phyloP scores from a whole-genome alignment of 1,140 invertebrate species.

The Brachionus paranguensis region DNA sequence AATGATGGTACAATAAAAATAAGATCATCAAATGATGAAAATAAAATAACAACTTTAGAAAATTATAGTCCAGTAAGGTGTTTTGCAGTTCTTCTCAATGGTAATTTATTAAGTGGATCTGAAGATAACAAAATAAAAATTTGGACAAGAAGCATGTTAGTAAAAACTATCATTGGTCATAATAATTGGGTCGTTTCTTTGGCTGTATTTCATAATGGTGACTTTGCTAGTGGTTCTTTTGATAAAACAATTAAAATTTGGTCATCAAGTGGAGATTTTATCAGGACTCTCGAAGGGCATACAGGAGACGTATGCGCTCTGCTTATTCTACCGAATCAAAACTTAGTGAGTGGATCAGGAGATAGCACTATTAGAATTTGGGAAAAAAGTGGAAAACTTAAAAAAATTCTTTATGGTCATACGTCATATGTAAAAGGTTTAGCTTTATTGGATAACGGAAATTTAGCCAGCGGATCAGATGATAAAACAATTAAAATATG shows the following conservation, averaged over 20 bases:
- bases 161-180: constrained; percentile 56
- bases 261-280: constrained; percentile 59
- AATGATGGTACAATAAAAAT: neutral
- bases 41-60: neutral
- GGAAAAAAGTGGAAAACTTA: constrained; percentile 58
- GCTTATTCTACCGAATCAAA: neutral
- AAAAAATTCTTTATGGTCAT: constrained; percentile 54
- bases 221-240: constrained; percentile 91
- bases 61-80: neutral
- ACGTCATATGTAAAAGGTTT: constrained; percentile 52
- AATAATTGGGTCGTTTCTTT: neutral
- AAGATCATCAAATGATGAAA: neutral
- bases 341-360: neutral
- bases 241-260: constrained; percentile 96
- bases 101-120: neutral
- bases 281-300: neutral
- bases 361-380: neutral
- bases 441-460: constrained; percentile 56
- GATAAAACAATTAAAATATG: too few species aligned
- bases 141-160: constrained; percentile 63
- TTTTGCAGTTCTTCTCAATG: neutral
- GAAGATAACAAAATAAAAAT: neutral
- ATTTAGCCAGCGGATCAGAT: too few species aligned
- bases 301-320: neutral
- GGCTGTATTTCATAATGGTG: constrained; percentile 73